These are phyloP conservation scores for Cheilinus undulatus DNA, from an alignment of 2,113 vertebrate species.

Conservation along the genomic window DNA sequence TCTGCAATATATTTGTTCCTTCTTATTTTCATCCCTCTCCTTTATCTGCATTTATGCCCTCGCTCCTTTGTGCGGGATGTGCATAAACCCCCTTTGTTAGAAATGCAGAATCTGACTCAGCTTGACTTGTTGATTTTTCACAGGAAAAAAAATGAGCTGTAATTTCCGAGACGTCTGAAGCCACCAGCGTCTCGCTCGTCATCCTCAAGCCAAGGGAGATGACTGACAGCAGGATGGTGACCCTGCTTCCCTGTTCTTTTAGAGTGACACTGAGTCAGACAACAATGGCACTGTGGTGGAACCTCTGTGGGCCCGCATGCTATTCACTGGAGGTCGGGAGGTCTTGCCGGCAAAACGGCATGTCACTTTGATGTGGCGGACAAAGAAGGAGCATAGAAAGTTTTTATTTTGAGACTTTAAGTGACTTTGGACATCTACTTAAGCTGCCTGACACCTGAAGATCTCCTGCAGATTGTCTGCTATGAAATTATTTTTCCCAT, in stretches of 20 bases:
- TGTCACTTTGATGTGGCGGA: constrained; percentile 53
- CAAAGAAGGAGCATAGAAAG: constrained; percentile 27
- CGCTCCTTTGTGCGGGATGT: constrained; percentile 1
- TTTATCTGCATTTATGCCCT: constrained; percentile 34
- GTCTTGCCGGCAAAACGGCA: constrained; percentile 12
- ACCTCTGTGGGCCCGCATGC: constrained; percentile 48
- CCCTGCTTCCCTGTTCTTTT: constrained; percentile 54
- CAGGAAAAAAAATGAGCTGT: constrained; percentile 32
- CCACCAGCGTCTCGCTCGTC: constrained; percentile 51
- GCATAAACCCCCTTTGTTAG: background rate
- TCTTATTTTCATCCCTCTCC: constrained; percentile 24
- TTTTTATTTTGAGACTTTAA: constrained; percentile 51
- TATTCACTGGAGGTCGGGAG: constrained; percentile 56
- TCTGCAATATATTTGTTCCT: background rate
- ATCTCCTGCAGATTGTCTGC: background rate
- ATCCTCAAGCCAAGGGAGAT: constrained; percentile 35
- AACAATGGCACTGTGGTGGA: constrained; percentile 43
- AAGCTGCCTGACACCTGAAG: constrained; percentile 5
- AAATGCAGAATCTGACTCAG: constrained; percentile 15
- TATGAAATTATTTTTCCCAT: constrained; percentile 17
- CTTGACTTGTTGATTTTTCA: constrained; percentile 42
- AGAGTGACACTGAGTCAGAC: constrained; percentile 62
- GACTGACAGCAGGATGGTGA: constrained; percentile 66
- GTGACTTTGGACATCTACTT: constrained; percentile 3
- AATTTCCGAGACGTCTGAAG: constrained; percentile 36